Evolutionary conservation across 2,113 vertebrate species (phyloP), one percentile per base, ranked within the genome.

Genomic region (Podarcis muralis): DNA sequence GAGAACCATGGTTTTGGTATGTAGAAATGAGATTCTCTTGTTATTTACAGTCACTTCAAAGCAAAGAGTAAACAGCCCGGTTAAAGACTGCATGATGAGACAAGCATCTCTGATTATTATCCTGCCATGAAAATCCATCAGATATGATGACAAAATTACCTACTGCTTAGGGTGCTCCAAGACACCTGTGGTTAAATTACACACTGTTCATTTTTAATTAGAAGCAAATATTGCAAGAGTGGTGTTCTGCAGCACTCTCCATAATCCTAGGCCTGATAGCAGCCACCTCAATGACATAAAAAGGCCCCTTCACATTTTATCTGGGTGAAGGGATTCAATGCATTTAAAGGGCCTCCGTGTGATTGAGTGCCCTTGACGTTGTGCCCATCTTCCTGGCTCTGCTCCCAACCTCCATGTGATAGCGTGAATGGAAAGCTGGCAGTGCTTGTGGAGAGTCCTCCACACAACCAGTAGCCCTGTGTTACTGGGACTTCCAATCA

Each of bases 101-200:
- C n/a, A 78, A 91, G 91, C 92, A 85, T 93, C 95, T 95, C 93
- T 95, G 92, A 91, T 95, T 57, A 48, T 87, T 90, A 92, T 91
- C 89, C 66, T 71, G 18, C 83, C 92, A 23, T 71, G 27, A 81
- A 90, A 43, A 1, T 66, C 2, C 48, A 30, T 90, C 76, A 1
- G 74, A n/a, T 30, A 35, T 76, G n/a, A 69, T 68, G 78, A 25
- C 78, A 71, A 84, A 77, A 23, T 11, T 87, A 20, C 23, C 77
- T 57, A 40, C 82, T 81, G 37, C 66, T 35, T 53, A 1, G 77
- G 87, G 43, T 76, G 78, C 80, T 83, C 84, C 84, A 88, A 48
- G 90, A 16, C 72, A 62, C 74, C 57, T 75, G 66, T 62, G 11
- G 27, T 87, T 92, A 74, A 88, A 88, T 68, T 85, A 6, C 2